Conservation (phyloP, 2,888 invertebrate genomes). For the Drosophila yooni region DNA sequence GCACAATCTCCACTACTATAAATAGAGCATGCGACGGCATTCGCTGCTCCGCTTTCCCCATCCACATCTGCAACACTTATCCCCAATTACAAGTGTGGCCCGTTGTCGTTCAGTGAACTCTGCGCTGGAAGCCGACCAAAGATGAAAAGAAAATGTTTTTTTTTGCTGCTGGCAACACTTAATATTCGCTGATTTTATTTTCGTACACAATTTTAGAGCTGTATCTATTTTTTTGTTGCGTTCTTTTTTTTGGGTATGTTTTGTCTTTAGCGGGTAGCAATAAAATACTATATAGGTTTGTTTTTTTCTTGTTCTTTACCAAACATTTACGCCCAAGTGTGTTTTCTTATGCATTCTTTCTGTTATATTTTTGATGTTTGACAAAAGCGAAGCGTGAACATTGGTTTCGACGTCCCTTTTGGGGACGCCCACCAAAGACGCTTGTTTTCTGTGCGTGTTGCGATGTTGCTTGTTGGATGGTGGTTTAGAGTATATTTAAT, state of each 20-base stretch:
- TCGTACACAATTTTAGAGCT: constrained; percentile 55
- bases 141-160: constrained; percentile 40
- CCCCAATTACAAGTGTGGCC: constrained; percentile 9
- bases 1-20: constrained; percentile 48
- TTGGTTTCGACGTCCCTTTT: constrained; percentile 60
- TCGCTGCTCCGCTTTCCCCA: constrained; percentile 56
- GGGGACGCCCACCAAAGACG: constrained; percentile 68
- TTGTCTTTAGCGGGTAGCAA: constrained; percentile 27
- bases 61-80: constrained; percentile 24
- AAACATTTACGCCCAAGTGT: constrained; percentile 19
- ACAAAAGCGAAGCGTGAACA: constrained; percentile 52
- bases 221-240: constrained; percentile 14
- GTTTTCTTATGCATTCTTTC: constrained; percentile 44
- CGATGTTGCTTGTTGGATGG: constrained; percentile 1
- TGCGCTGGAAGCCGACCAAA: constrained; percentile 34
- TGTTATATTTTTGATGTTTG: constrained; percentile 34
- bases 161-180: constrained; percentile 58
- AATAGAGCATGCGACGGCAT: constrained; percentile 39
- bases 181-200: constrained; percentile 65
- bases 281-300: constrained; percentile 63
- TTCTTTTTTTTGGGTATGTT: constrained; percentile 34
- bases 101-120: constrained; percentile 60
- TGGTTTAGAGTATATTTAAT: constrained; percentile 85
- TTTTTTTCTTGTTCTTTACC: constrained; percentile 1
- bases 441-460: constrained; percentile 28